Base-by-base conservation (phyloP, 2,888 invertebrate species). In the Eupithecia inturbata region DNA sequence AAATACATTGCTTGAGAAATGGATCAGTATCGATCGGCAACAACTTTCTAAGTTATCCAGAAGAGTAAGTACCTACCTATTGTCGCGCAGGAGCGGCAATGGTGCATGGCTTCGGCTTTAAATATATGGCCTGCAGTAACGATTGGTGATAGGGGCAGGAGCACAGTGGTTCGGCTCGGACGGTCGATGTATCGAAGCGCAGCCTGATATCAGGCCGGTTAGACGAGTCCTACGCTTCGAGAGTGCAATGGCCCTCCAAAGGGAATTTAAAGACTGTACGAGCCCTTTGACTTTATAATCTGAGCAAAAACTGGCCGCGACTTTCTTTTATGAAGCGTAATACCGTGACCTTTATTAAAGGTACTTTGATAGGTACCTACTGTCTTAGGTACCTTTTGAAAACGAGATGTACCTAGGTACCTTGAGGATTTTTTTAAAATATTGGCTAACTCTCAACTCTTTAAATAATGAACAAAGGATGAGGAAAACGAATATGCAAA, bases 181-280 rank as follows among this genome's bases (percentile, higher is more conserved):
- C 70, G 67, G 72, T 89, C 92, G 93, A 94, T 94, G 93, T 91
- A 91, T 93, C 93, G 93, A 87, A 86, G 88, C 87, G 87, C 87
- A 89, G 86, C 87, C 93, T 91, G 94, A 94, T 94, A 94, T 92
- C 84, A 88, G 94, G 91, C 94, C 94, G 94, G 94, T 94, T 93
- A 91, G 89, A 94, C 94, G 90, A 90, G 94, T 94, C 93, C 89
- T 87, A 82, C 84, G 85, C 87, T 84, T 84, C 80, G 90, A 89
- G 92, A 92, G 94, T 93, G 94, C 94, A 94, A 93, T 89, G 93
- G 90, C 94, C 94, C 93, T 92, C 93, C 88, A 86, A 89, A 92
- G 92, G 91, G 91, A 92, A 90, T 92, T 91, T 93, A 91, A 92
- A 93, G 92, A 90, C 89, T 89, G 89, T 86, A 88, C 88, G 83